Evolutionary conservation across 1,140 invertebrate genomes (phyloP), one percentile per base, ranked within the genome.

Genomic region (Pogonognathellus flavescens): DNA sequence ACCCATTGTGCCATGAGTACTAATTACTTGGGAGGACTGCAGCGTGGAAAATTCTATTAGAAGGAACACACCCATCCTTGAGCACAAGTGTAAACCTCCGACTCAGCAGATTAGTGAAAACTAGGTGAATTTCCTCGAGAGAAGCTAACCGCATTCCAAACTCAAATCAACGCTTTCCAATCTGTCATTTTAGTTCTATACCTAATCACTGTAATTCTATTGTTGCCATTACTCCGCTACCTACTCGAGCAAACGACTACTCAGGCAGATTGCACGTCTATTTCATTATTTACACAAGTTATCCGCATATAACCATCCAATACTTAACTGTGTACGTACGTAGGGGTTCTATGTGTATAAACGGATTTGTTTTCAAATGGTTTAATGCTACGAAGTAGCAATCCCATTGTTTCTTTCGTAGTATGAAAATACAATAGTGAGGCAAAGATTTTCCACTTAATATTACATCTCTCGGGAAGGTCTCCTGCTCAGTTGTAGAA

Each of bases 1-100:
- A 31, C 70, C 70, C 25, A 76, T 76, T 76, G 70, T 76, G 70
- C 70, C 70, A 76, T 76, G 25, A 76, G 41, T 76, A 76, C 70
- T 76, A 76, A 76, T 76, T 76, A 76, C 70, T 76, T 76, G 31
- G 70, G 70, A 50, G n/a, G 70, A 76, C 70, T 76, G 70, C 70
- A 76, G 70, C 41, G 70, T 49, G 70, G 31, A 76, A 70, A 70
- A 76, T 76, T 76, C 70, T 76, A 76, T 76, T 76, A 76, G 70
- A 1, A 50, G 31, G 31, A n/a, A 76, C 70, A 66, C 70, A 76
- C 70, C 70, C 70, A 76, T 76, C 16, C 70, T 76, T 41, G 25
- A 31, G 70, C 70, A 76, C 70, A 41, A 41, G 70, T 50, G 62
- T 50, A 76, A 76, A 76, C 70, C 70, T 76, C 70, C 70, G 70